A percentile compares a stretch with the other conserved stretches of the same genome.
phyloP scores from a whole-genome alignment of 2,797 vertebrate species.

The Dipus sagitta region DNA sequence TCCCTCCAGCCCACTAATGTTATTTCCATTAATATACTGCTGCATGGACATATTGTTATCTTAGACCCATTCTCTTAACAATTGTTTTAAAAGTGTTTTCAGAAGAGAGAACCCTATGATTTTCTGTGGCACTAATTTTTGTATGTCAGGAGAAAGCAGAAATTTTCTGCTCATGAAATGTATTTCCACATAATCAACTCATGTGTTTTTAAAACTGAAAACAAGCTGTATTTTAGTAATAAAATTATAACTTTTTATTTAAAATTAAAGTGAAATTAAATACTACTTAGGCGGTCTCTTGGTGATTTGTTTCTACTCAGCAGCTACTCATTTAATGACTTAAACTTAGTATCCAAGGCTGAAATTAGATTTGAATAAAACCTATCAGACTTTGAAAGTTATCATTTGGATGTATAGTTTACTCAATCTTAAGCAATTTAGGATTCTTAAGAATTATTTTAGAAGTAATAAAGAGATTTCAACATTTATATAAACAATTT shows the following conservation, averaged over 20 bases:
- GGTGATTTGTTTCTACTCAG: constrained; percentile 22
- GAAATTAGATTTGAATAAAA: constrained; percentile 48
- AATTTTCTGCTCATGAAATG: constrained; percentile 42
- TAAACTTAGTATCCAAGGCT: constrained; percentile 50
- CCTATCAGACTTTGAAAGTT: constrained; percentile 32
- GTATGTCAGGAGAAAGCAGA: constrained; percentile 32
- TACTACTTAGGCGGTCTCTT: constrained; percentile 14
- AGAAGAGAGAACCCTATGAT: neutral
- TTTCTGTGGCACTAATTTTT: constrained; percentile 24
- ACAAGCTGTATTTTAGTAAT: constrained; percentile 22
- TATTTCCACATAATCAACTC: constrained; percentile 27
- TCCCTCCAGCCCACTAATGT: neutral
- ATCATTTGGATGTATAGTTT: neutral
- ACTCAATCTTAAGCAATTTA: constrained; percentile 2
- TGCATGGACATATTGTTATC: neutral
- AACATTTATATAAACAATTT: constrained; percentile 49
- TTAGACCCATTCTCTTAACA: neutral
- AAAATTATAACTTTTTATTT: constrained; percentile 67
- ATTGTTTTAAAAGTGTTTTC: neutral
- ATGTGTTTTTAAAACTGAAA: constrained; percentile 55
- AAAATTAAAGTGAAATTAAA: constrained; percentile 58
- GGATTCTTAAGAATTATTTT: constrained; percentile 53
- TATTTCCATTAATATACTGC: neutral
- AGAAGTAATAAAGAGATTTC: constrained; percentile 32
- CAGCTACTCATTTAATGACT: constrained; percentile 58